These are phyloP conservation scores for Lutjanus argentimaculatus DNA, from an alignment of 2,797 vertebrate species.

Conservation along the genomic window DNA sequence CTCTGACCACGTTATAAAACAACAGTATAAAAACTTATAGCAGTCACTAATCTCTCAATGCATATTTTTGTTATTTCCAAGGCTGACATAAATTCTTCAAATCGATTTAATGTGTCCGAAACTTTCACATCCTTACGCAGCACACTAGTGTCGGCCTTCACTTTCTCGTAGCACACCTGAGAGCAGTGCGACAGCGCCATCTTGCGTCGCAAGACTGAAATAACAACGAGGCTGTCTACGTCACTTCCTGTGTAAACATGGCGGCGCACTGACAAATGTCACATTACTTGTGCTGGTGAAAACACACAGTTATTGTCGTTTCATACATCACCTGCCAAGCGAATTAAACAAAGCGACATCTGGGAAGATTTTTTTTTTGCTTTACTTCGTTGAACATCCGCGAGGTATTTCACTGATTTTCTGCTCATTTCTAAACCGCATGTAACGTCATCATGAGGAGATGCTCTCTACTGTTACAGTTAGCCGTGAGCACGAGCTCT, in stretches of 20 bases:
- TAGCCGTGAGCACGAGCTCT: slow-evolving; percentile 33
- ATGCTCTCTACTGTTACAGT: neutral
- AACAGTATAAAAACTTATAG: neutral
- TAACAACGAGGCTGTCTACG: neutral
- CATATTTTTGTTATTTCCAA: neutral
- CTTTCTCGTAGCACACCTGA: neutral
- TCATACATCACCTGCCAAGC: fast-evolving
- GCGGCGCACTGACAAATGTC: slow-evolving; percentile 81
- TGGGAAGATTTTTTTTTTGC: neutral
- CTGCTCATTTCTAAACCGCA: neutral
- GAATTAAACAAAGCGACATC: neutral
- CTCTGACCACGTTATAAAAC: neutral
- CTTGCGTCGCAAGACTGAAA: slow-evolving; percentile 19
- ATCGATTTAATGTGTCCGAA: neutral
- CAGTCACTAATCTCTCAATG: neutral
- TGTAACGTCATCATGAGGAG: neutral
- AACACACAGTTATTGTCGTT: neutral
- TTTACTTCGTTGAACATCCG: neutral
- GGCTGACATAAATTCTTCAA: neutral
- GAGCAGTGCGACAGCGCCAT: slow-evolving; percentile 53
- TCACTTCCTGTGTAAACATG: slow-evolving; percentile 83
- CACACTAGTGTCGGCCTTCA: fast-evolving
- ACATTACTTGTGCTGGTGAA: slow-evolving; percentile 56
- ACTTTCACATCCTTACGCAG: neutral
- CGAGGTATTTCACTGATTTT: neutral